Evolutionary conservation across 2,888 invertebrate species (phyloP), one percentile per base, ranked within the genome.

Genomic region (Sesia bembeciformis): DNA sequence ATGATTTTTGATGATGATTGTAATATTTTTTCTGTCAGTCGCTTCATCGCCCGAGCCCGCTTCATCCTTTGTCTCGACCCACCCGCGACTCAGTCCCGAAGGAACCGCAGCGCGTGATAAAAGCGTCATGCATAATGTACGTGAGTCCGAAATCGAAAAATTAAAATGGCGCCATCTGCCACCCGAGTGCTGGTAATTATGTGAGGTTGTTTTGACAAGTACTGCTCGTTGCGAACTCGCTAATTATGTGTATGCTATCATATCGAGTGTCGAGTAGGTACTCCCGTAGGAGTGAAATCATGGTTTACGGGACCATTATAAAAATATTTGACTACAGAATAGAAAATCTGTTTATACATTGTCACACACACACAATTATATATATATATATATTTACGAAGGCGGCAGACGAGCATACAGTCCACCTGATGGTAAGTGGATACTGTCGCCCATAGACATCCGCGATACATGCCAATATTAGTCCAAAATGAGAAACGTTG

Each of bases 121-220:
- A 88, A 87, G 88, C 88, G 74, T 85, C 82, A 82, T 88, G 80
- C 86, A 88, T 88, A 81, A 87, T 87, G 83, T 76, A 88, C 69
- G 63, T 72, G 72, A 77, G 88, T 82, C 84, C 88, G 85, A 88
- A 87, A 88, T 87, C 86, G 88, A 88, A 87, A 88, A 87, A 88
- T 88, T 87, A 86, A 81, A 87, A 85, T 81, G 76, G 72, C 76
- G 80, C 84, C 88, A 87, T 87, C 87, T 86, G 85, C 74, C 80
- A 77, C 74, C 67, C 68, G 70, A 65, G 23, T 8, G 8, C 46
- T 46, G 23, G 46, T 23, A 64, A 68, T 74, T 74, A 74, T n/a
- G 39, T 40, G 40, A n/a, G 68, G 67, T 60, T 73, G 75, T 74
- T 76, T 67, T 74, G 76, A 75, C 73, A 70, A 72, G 71, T 62